Conservation (phyloP, 2,797 vertebrate species). For the Hirundo rustica region DNA sequence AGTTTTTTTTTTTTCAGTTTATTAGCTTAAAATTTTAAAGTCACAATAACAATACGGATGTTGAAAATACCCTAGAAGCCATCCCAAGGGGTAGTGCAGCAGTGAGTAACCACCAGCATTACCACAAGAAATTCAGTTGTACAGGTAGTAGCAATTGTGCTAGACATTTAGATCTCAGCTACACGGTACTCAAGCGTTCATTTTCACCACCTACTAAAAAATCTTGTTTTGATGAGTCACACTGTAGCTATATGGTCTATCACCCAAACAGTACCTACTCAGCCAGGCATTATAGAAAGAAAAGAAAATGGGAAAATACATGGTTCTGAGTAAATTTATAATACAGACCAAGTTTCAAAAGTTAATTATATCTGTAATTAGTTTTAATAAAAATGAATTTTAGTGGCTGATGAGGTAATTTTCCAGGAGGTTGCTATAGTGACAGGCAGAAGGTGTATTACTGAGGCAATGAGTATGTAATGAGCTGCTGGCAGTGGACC, state of each 20-base stretch:
- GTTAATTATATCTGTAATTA: slow-evolving; percentile 51
- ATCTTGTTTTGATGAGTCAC: background rate
- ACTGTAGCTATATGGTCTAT: background rate
- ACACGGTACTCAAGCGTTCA: background rate
- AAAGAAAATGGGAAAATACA: background rate
- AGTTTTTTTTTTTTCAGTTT: background rate
- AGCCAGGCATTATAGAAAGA: background rate
- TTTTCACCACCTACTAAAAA: background rate
- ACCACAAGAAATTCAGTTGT: background rate
- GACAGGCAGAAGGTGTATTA: slow-evolving; percentile 60
- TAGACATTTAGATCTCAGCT: background rate
- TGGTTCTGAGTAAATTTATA: slow-evolving; percentile 44
- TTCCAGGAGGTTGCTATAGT: slow-evolving; percentile 55
- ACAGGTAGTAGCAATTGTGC: background rate
- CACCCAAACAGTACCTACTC: background rate
- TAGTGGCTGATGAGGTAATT: slow-evolving; percentile 64
- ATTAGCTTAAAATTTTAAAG: background rate
- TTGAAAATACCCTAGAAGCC: background rate
- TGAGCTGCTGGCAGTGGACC: slow-evolving; percentile 6
- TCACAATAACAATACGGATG: accelerated
- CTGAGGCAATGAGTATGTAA: slow-evolving; percentile 37
- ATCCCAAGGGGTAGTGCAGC: background rate
- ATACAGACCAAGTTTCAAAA: slow-evolving; percentile 49
- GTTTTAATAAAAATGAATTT: slow-evolving; percentile 58
- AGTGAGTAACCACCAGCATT: background rate